Conservation (phyloP, 2,113 vertebrate species). For the Haplochromis burtoni region DNA sequence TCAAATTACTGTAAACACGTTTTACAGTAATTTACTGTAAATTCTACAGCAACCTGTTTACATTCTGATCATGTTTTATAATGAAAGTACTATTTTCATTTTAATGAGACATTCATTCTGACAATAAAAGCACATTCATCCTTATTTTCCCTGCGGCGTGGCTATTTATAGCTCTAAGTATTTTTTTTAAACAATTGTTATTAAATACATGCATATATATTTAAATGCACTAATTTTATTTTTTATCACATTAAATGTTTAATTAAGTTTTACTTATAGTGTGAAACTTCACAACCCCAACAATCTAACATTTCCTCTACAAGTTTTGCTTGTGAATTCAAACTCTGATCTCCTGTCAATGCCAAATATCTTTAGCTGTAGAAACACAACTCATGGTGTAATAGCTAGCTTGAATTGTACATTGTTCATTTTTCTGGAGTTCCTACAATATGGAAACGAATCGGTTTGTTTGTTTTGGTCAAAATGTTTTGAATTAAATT, state of each 20-base stretch:
- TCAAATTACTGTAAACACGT: not conserved
- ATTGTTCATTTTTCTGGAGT: not conserved
- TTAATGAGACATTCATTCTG: not conserved
- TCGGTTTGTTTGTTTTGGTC: not conserved
- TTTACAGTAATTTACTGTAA: not conserved
- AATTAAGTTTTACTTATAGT: not conserved
- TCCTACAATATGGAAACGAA: not conserved
- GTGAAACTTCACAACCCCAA: not conserved
- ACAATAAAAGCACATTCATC: not conserved
- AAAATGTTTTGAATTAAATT: not conserved
- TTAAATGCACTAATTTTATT: not conserved
- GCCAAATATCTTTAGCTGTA: not conserved
- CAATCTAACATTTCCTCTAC: not conserved
- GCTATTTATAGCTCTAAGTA: not conserved
- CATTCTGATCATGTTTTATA: not conserved
- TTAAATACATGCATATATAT: not conserved
- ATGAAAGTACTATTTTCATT: not conserved
- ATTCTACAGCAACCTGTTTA: not conserved
- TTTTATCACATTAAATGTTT: not conserved
- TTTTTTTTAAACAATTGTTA: not conserved
- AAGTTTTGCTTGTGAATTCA: not conserved
- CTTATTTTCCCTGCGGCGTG: not conserved
- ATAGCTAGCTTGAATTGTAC: not conserved
- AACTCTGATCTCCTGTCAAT: not conserved
- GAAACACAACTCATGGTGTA: not conserved